Conservation (phyloP, 1,140 invertebrate species). For the Drosophila burlai region DNA sequence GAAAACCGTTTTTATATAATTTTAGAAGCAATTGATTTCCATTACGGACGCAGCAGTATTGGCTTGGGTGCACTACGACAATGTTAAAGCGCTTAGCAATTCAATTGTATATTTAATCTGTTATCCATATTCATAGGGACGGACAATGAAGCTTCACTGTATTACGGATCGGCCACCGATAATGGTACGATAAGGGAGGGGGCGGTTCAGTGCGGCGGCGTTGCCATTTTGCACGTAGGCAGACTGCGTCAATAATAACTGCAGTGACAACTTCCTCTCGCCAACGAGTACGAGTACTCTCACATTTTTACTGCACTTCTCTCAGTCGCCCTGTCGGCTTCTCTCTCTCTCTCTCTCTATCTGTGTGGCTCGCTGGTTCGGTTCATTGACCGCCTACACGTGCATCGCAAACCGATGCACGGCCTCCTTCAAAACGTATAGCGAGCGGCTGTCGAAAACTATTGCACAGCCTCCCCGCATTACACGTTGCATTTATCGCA, state of each 20-base stretch:
- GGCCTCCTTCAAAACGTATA: conserved; percentile 54
- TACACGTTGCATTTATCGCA: conserved; percentile 79
- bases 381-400: conserved; percentile 80
- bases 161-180: conserved; percentile 1
- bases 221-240: conserved; percentile 49
- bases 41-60: background rate
- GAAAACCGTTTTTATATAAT: background rate
- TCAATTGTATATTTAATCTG: background rate
- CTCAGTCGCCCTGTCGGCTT: conserved; percentile 7
- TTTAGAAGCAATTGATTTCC: background rate
- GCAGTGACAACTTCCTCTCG: conserved; percentile 56
- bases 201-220: conserved; percentile 9
- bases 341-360: conserved; percentile 3
- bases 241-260: conserved; percentile 82
- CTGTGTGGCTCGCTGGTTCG: conserved; percentile 23
- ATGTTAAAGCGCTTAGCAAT: background rate
- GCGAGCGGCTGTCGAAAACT: conserved; percentile 61
- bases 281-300: conserved; percentile 23
- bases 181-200: background rate
- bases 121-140: conserved; percentile 10
- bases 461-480: conserved; percentile 53
- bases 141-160: conserved; percentile 22
- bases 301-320: conserved; percentile 12
- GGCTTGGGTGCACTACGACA: too few species aligned
- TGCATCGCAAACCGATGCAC: conserved; percentile 75